These are phyloP conservation scores for Caenorhabditis macrosperma DNA, from an alignment of 2,888 invertebrate species.

Conservation along the genomic window DNA sequence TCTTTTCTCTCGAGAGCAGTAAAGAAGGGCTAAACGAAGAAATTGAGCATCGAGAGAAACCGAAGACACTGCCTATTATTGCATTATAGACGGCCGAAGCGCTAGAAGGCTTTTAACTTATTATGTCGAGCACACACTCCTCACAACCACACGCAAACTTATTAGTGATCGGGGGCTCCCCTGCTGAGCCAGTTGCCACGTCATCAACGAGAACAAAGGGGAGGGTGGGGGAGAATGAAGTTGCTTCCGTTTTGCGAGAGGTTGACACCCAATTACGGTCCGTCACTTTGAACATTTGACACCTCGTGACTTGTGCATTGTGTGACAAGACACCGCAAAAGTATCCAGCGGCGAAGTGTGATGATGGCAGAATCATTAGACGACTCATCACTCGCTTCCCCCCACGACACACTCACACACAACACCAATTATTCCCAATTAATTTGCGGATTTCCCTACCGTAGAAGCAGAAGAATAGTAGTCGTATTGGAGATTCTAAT, in stretches of 20 bases:
- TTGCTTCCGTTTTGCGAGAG: conserved; percentile 48
- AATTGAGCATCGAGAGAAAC: conserved; percentile 38
- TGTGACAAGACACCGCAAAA: conserved; percentile 19
- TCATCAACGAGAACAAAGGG: conserved; percentile 36
- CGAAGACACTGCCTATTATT: conserved; percentile 46
- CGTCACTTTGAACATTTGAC: conserved; percentile 51
- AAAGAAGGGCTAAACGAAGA: conserved; percentile 36
- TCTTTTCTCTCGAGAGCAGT: neutral
- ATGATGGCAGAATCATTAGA: conserved; percentile 1
- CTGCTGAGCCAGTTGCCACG: conserved; percentile 37
- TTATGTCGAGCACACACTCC: conserved; percentile 44
- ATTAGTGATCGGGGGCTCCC: conserved; percentile 22
- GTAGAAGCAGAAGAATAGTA: conserved; percentile 31
- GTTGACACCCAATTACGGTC: conserved; percentile 30
- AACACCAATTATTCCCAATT: conserved; percentile 49
- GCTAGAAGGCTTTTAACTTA: conserved; percentile 58
- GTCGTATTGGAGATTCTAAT: conserved; percentile 39
- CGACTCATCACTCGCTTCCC: conserved; percentile 2
- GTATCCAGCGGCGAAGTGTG: conserved; percentile 33
- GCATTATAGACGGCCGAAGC: conserved; percentile 49
- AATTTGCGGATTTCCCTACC: conserved; percentile 49
- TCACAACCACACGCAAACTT: conserved; percentile 6
- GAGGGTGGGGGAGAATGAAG: no score
- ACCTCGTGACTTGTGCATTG: conserved; percentile 48
- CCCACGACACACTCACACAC: neutral